Evolutionary conservation across 2,888 invertebrate genomes (phyloP).

Genomic region (Aphrophora alni): DNA sequence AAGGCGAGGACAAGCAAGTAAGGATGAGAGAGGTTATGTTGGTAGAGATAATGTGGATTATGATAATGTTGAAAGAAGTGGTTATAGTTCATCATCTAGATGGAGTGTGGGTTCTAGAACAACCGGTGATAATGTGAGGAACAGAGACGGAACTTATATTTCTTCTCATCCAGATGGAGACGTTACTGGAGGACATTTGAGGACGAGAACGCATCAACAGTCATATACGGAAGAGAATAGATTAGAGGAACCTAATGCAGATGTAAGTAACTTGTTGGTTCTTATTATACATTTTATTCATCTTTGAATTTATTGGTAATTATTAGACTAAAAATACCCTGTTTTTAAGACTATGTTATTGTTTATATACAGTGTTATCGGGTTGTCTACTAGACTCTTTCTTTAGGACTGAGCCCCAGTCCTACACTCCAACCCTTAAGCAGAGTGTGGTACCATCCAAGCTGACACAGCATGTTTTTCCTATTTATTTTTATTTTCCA

Average conservation of each 20-base stretch:
- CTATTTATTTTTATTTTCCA: no score
- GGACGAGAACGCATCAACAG: not conserved
- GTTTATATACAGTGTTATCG: no score
- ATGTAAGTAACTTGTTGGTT: not conserved
- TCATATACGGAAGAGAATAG: not conserved
- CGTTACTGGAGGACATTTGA: not conserved
- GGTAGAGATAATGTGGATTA: constrained; percentile 32
- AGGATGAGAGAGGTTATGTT: not conserved
- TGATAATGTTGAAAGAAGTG: constrained; percentile 13
- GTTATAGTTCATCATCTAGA: constrained; percentile 19
- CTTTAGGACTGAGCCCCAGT: no score
- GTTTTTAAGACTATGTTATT: no score
- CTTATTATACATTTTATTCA: no score
- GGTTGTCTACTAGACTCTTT: no score
- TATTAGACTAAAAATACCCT: no score
- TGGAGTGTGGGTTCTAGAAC: not conserved
- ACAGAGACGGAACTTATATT: not conserved
- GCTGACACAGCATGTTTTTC: no score
- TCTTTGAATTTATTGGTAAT: no score
- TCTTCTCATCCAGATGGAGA: not conserved
- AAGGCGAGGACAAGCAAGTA: not conserved
- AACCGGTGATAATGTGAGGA: not conserved
- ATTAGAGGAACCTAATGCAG: not conserved
- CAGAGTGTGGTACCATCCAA: no score
- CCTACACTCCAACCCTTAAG: no score